Base-by-base conservation (phyloP, 1,140 invertebrate genomes). In the Pantala flavescens region DNA sequence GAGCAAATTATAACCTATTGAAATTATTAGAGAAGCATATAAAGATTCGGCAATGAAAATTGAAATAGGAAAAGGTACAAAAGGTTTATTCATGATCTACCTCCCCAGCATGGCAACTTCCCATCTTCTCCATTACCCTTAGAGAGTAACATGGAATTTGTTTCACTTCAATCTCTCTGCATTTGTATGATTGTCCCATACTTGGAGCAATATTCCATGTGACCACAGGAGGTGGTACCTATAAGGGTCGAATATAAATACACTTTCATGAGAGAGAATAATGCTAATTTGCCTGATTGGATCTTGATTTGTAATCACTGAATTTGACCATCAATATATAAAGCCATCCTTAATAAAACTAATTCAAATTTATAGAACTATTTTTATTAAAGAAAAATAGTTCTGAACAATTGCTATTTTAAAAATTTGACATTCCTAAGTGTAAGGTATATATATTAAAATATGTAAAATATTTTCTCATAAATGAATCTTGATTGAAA, bases 61-160 rank as follows among this genome's bases (percentile, higher is more conserved):
- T 72, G 7, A 5, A n/a, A 21, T 7, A 72, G 2, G n/a, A 24
- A 72, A 21, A 72, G 7, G 19, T 2, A 10, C n/a, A 72, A 21
- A 7, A 7, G 14, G 7, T 2, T 5, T 72, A 23, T 2, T 0
- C 9, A 74, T 24, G 3, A 77, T 76, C 80, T 83, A 92, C 90
- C 85, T 92, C 91, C 80, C 91, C 91, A 77, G 90, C 88, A 79
- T 90, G 88, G 78, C 90, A 89, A 75, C 88, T 86, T 71, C 91
- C 91, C 70, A 93, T 83, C 80, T 89, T 90, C 80, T 92, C 89
- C 74, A 91, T 83, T 75, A 89, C 87, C 76, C 87, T 84, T 43
- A 93, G 83, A 79, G 87, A 88, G 78, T 89, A 87, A 75, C 89
- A 82, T 14, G 90, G 88, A 80, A 93, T 88, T 81, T 84, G 86